Percentiles rank a stretch among this genome's conserved stretches.
Evolutionary conservation across 2,888 invertebrate genomes (phyloP).

Genomic region (Drosophila atripex): DNA sequence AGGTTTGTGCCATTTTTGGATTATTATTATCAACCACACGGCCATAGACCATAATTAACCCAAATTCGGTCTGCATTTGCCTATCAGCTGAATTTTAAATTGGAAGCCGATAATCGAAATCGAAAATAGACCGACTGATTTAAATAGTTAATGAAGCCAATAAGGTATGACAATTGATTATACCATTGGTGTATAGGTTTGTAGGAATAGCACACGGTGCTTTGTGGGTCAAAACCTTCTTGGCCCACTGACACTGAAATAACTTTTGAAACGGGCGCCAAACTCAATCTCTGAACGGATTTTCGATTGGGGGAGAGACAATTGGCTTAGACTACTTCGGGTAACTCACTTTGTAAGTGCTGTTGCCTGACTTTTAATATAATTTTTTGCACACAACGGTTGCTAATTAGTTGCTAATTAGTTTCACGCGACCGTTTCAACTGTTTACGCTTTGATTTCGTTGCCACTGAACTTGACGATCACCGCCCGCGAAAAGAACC

Average conservation of each 20-base stretch:
- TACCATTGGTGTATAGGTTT: conserved; percentile 4
- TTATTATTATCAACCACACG: conserved; percentile 36
- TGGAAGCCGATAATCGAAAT: conserved; percentile 13
- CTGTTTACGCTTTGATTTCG: conserved; percentile 33
- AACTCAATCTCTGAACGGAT: conserved; percentile 44
- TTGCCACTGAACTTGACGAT: conserved; percentile 42
- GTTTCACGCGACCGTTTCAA: conserved; percentile 53
- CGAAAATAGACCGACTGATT: conserved; percentile 48
- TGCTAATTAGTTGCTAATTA: conserved; percentile 43
- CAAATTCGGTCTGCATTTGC: conserved; percentile 42
- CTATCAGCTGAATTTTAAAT: conserved; percentile 39
- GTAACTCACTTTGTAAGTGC: conserved; percentile 53
- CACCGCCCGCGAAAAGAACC: conserved; percentile 20
- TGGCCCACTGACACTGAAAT: conserved; percentile 34
- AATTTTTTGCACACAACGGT: conserved; percentile 15
- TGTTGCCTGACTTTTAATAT: conserved; percentile 1
- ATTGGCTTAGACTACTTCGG: conserved; percentile 9
- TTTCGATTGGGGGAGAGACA: not conserved
- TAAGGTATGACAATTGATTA: conserved; percentile 45
- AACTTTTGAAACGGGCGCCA: conserved; percentile 17
- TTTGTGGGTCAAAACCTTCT: conserved; percentile 50
- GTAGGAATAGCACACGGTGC: no score
- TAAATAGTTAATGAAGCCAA: conserved; percentile 66
- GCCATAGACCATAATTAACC: conserved; percentile 34
- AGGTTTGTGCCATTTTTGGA: conserved; percentile 51